phyloP scores from a whole-genome alignment of 2,113 vertebrate genomes.

The Morone chrysops region DNA sequence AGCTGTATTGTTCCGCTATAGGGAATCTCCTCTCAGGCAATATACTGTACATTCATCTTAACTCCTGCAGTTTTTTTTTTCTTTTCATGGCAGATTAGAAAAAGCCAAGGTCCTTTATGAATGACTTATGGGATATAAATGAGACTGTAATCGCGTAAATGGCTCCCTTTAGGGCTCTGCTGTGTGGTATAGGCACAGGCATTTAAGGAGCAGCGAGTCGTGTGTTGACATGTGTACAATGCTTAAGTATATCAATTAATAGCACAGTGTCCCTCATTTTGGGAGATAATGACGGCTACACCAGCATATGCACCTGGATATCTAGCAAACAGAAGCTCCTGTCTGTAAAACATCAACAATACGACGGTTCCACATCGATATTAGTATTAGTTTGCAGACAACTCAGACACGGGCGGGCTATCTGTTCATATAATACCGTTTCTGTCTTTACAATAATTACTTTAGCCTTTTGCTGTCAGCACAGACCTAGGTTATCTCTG shows the following conservation, averaged over 20 bases:
- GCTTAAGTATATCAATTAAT: not conserved
- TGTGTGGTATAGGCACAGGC: not conserved
- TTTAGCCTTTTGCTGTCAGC: constrained; percentile 66
- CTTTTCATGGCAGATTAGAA: not conserved
- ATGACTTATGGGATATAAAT: not conserved
- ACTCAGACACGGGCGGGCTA: not conserved
- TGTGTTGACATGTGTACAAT: not conserved
- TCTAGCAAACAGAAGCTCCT: not conserved
- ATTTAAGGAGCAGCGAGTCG: not conserved
- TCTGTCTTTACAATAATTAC: constrained; percentile 46
- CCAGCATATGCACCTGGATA: not conserved
- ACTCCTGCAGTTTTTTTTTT: constrained; percentile 18
- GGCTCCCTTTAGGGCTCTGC: not conserved
- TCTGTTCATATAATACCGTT: constrained; percentile 15
- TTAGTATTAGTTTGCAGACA: not conserved
- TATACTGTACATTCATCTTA: constrained; percentile 19
- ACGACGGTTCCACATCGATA: not conserved
- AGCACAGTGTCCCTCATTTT: not conserved
- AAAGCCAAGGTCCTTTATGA: not conserved
- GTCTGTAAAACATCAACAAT: not conserved
- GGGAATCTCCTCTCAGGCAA: constrained; percentile 76
- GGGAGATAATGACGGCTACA: not conserved
- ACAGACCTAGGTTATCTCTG: constrained; percentile 80
- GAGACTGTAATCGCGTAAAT: not conserved
- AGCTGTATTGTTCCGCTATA: constrained; percentile 78